phyloP scores from a whole-genome alignment of 2,888 invertebrate species.

The Standfussiana lucernea region DNA sequence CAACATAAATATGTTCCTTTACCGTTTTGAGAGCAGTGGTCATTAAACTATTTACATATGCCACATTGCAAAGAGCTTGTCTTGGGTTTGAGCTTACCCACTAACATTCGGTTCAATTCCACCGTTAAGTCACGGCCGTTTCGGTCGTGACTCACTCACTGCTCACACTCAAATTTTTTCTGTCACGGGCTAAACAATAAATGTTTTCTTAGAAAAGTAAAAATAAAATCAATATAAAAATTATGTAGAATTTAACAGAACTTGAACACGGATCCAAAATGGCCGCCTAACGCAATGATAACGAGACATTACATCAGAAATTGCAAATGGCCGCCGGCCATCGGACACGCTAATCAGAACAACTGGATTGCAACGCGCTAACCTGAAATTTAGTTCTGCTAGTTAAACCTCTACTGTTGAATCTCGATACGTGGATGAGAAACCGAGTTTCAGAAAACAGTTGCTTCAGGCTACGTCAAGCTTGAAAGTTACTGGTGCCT shows the following conservation, averaged over 20 bases:
- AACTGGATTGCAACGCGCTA: constrained; percentile 47
- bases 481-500: neutral
- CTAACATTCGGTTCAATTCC: neutral
- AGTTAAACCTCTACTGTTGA: constrained; percentile 26
- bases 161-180: too few species aligned
- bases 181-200: neutral
- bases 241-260: neutral
- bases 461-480: neutral
- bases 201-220: neutral
- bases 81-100: neutral
- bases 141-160: too few species aligned
- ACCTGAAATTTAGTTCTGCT: constrained; percentile 57
- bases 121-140: neutral
- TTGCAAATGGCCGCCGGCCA: constrained; percentile 53
- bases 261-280: constrained; percentile 15
- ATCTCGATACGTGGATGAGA: constrained; percentile 26
- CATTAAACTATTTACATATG: neutral
- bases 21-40: neutral
- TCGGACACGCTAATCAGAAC: constrained; percentile 55
- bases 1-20: neutral
- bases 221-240: neutral
- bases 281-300: constrained; percentile 28
- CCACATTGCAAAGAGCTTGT: neutral
- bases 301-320: constrained; percentile 45
- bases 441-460: neutral